These are phyloP conservation scores for Rhabditoides inermis DNA, from an alignment of 2,888 invertebrate species.

Conservation along the genomic window DNA sequence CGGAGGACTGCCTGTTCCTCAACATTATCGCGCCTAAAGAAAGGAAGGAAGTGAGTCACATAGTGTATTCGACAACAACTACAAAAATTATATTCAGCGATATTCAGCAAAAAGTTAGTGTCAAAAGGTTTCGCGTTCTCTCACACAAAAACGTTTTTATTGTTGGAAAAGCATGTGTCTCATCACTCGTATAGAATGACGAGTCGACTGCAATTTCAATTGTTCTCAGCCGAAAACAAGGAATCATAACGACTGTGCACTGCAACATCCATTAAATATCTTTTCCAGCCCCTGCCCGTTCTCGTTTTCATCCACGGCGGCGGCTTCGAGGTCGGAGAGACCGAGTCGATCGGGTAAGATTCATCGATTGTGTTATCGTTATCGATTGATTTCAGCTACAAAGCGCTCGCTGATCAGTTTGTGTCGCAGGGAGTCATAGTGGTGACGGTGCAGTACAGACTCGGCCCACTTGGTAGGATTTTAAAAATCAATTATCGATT, in stretches of 20 bases:
- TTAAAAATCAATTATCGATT: neutral
- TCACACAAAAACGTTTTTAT: no score
- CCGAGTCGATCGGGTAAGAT: slow-evolving; percentile 15
- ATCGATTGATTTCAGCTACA: slow-evolving; percentile 11
- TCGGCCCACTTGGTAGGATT: slow-evolving; percentile 25
- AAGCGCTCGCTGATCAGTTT: slow-evolving; percentile 24
- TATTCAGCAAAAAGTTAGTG: no score
- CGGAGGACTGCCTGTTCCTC: slow-evolving; percentile 34
- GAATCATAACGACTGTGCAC: no score
- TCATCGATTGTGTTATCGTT: neutral
- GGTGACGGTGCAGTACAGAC: slow-evolving; percentile 30
- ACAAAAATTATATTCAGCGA: no score
- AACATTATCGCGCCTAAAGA: slow-evolving; percentile 27
- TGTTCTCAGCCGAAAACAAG: no score
- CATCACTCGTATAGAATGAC: no score
- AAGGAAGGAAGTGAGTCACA: no score
- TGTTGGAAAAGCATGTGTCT: no score
- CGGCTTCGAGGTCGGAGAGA: slow-evolving; percentile 27
- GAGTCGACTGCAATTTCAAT: no score
- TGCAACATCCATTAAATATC: no score
- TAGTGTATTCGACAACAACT: no score
- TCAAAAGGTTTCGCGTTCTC: no score
- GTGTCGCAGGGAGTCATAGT: slow-evolving; percentile 30
- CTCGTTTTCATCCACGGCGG: slow-evolving; percentile 33
- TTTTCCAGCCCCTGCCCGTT: slow-evolving; percentile 27